Evolutionary conservation across 2,113 vertebrate genomes (phyloP).

Genomic region (Calyptomena viridis): DNA sequence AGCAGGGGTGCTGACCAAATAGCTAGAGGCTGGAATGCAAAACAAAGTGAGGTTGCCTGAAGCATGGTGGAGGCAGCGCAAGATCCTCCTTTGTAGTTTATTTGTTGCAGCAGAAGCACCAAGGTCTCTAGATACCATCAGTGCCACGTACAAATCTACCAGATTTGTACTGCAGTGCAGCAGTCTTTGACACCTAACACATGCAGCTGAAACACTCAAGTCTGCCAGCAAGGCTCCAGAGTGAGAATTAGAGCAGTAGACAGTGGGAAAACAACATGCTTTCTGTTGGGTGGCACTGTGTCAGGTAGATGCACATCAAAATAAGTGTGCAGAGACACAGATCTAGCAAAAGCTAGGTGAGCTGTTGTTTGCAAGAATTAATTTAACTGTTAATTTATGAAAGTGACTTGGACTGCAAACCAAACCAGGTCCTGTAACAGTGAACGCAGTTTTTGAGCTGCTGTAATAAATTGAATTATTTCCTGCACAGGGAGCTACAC

Average conservation of each 20-base stretch:
- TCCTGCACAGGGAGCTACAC: neutral
- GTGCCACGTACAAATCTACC: neutral
- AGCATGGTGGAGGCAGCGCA: neutral
- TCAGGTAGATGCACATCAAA: neutral
- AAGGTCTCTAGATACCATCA: neutral
- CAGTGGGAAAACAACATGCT: neutral
- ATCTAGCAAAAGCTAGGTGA: neutral
- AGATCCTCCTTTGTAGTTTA: neutral
- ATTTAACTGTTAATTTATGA: neutral
- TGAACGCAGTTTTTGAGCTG: neutral
- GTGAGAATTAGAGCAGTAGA: neutral
- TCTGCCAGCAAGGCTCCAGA: neutral
- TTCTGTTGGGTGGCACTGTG: neutral
- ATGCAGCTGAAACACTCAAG: neutral
- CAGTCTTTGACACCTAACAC: neutral
- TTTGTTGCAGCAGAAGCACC: neutral
- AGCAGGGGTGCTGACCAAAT: neutral
- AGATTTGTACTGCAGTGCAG: slow-evolving; percentile 16
- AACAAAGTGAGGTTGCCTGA: neutral
- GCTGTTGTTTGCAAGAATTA: neutral
- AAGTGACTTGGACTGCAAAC: neutral
- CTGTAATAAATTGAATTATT: neutral
- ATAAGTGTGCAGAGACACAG: neutral
- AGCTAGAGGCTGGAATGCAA: neutral
- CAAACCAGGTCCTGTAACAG: neutral